Evolutionary conservation across 2,888 invertebrate species (phyloP).

Genomic region (Drosophila bunnanda): DNA sequence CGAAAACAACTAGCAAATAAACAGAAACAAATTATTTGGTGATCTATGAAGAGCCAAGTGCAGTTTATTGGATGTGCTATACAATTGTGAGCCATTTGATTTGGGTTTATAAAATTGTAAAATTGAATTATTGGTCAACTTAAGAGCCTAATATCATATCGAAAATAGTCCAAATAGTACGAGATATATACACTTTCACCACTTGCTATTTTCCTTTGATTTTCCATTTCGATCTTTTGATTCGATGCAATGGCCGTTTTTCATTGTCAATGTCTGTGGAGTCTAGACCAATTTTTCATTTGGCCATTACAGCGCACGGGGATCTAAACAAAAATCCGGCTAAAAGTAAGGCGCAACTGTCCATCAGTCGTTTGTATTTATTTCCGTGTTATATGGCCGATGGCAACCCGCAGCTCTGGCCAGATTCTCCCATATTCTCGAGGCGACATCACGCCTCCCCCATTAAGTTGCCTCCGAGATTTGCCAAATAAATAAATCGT

Average conservation of each 20-base stretch:
- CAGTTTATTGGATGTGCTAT: conserved; percentile 38
- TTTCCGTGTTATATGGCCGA: conserved; percentile 57
- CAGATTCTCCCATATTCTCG: conserved; percentile 14
- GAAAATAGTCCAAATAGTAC: background rate
- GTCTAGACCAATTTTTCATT: conserved; percentile 45
- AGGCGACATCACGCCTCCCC: conserved; percentile 29
- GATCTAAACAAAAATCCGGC: conserved; percentile 36
- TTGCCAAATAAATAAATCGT: conserved; percentile 64
- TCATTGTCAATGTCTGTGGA: conserved; percentile 42
- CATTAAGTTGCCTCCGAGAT: conserved; percentile 38
- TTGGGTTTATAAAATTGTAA: background rate
- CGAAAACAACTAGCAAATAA: conserved; percentile 64
- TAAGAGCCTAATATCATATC: background rate
- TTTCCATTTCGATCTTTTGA: conserved; percentile 1
- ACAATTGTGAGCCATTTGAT: conserved; percentile 19
- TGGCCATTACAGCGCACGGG: conserved; percentile 46
- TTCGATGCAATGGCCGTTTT: conserved; percentile 23
- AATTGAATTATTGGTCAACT: background rate
- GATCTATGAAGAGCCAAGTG: conserved; percentile 41
- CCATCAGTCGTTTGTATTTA: conserved; percentile 45
- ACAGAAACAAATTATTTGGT: conserved; percentile 53
- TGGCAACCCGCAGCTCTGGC: conserved; percentile 2
- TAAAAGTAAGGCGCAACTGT: conserved; percentile 63
- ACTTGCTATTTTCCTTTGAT: background rate
- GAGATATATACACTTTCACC: background rate